These are phyloP conservation scores for Callaeas wilsoni DNA, from an alignment of 2,113 vertebrate species.

Conservation along the genomic window DNA sequence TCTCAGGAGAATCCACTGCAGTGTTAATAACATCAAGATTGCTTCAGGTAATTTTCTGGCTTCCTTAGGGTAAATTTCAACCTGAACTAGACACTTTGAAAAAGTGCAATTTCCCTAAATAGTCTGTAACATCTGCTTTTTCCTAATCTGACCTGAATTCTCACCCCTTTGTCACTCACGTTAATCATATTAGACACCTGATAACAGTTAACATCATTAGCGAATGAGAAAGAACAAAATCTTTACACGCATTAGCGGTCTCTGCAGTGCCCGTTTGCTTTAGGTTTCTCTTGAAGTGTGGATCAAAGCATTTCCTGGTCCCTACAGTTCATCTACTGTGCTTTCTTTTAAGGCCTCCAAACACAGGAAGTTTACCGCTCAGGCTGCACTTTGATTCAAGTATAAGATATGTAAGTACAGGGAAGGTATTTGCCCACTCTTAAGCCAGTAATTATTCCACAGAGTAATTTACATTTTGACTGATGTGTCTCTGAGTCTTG, in stretches of 20 bases:
- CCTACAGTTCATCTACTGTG: not conserved
- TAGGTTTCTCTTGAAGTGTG: not conserved
- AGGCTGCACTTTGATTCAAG: not conserved
- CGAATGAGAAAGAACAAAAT: not conserved
- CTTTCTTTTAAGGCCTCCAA: not conserved
- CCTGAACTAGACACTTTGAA: not conserved
- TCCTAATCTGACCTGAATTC: conserved; percentile 16
- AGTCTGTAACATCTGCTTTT: not conserved
- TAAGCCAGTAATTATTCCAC: not conserved
- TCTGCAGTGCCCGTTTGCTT: not conserved
- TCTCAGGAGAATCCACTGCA: not conserved
- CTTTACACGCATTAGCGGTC: not conserved
- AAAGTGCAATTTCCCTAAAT: not conserved
- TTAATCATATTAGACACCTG: conserved; percentile 21
- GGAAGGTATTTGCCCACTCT: not conserved
- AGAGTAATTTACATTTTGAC: not conserved
- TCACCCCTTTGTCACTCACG: conserved; percentile 5
- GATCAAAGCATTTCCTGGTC: conserved; percentile 39
- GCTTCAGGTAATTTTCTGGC: not conserved
- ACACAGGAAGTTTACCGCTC: conserved; percentile 21
- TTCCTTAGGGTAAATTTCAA: conserved; percentile 2
- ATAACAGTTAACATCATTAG: conserved; percentile 34
- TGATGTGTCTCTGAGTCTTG: not conserved
- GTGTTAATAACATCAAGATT: not conserved
- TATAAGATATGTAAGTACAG: not conserved